phyloP scores from a whole-genome alignment of 1,140 invertebrate genomes.

The Zaprionus gabonicus region DNA sequence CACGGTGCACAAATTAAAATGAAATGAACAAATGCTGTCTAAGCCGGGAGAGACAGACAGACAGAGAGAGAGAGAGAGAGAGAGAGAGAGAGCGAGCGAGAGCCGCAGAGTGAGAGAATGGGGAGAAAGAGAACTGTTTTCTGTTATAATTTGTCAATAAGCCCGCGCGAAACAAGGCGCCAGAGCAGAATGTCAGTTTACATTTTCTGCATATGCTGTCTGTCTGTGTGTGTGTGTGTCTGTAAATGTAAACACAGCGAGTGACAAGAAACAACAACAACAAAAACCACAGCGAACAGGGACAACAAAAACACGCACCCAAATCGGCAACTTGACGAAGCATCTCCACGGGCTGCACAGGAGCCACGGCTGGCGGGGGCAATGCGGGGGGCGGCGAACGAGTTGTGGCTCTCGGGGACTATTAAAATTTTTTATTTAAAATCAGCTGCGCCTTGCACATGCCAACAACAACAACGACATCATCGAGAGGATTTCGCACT shows the following conservation, averaged over 20 bases:
- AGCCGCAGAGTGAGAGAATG: background rate
- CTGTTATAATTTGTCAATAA: constrained; percentile 68
- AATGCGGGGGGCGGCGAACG: background rate
- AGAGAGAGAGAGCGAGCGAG: background rate
- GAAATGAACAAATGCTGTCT: constrained; percentile 26
- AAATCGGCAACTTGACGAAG: constrained; percentile 37
- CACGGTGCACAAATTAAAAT: constrained; percentile 19
- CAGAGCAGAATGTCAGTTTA: constrained; percentile 74
- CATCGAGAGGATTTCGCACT: constrained; percentile 30
- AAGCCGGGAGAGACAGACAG: constrained; percentile 20
- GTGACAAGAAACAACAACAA: constrained; percentile 51
- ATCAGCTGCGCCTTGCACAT: constrained; percentile 42
- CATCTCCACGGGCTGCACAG: constrained; percentile 28
- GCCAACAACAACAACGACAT: constrained; percentile 19
- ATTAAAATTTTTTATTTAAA: constrained; percentile 48
- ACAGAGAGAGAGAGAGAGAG: background rate
- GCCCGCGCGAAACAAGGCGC: constrained; percentile 77
- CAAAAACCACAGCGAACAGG: constrained; percentile 40
- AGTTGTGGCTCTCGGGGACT: constrained; percentile 16
- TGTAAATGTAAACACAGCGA: constrained; percentile 59
- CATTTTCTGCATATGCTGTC: constrained; percentile 41
- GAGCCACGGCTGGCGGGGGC: background rate
- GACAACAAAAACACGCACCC: constrained; percentile 50
- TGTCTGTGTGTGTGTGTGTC: constrained; percentile 13
- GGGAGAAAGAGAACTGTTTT: constrained; percentile 11